Evolutionary conservation across 2,797 vertebrate species (phyloP).

Genomic region (Pangasius sanitwongsei): DNA sequence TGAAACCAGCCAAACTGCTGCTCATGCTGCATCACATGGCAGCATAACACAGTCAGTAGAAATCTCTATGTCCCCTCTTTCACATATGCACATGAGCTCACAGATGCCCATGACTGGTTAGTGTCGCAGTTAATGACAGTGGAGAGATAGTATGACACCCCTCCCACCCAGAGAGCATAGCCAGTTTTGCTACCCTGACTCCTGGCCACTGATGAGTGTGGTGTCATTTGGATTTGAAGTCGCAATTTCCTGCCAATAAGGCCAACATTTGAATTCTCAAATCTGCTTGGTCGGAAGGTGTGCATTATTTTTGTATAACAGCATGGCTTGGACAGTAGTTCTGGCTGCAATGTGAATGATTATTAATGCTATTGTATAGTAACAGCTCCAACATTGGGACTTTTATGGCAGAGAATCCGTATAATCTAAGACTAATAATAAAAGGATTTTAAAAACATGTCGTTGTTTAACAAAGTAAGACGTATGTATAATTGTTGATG

Average conservation of each 20-base stretch:
- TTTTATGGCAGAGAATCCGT: neutral
- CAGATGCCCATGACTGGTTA: neutral
- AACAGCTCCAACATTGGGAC: neutral
- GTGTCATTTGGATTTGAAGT: neutral
- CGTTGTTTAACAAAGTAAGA: too few relatives aligned
- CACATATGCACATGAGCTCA: neutral
- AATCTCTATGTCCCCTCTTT: neutral
- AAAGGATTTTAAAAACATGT: too few relatives aligned
- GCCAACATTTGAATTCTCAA: neutral
- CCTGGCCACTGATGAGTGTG: neutral
- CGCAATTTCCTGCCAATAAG: neutral
- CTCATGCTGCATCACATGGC: neutral
- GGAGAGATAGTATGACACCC: neutral
- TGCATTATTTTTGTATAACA: neutral
- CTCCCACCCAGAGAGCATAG: neutral
- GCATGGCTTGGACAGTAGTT: too few relatives aligned
- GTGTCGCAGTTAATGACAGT: neutral
- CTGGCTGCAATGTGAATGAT: neutral
- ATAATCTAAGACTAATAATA: too few relatives aligned
- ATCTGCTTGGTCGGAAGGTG: neutral
- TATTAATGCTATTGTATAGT: neutral
- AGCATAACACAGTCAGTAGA: neutral
- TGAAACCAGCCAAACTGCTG: neutral
- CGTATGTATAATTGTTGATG: too few relatives aligned
- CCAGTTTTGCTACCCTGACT: neutral